Base-by-base conservation (phyloP, 2,113 vertebrate genomes). In the Pterocles orientalis region DNA sequence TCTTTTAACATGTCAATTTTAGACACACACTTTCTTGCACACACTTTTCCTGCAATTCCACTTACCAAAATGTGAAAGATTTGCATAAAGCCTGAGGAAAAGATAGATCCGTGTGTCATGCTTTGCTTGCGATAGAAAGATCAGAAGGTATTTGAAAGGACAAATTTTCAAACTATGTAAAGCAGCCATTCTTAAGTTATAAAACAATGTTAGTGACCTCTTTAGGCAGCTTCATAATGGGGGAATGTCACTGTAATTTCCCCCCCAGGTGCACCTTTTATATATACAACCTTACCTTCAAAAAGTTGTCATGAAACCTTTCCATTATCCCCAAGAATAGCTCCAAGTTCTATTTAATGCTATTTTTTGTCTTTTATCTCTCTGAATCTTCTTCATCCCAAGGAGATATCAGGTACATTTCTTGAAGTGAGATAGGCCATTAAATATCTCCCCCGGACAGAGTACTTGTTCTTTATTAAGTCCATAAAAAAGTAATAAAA, bases 391-490 rank as follows among this genome's bases (percentile, higher is more conserved):
- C 47, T 90, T 96, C 17, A 93, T 84, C 60, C 70, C 72, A 95
- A 96, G 72, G 25, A 94, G 47, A 36, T 64, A 76, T 24, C 61
- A 33, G 21, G 88, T 91, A 91, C 43, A 88, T 96, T 73, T 94
- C 48, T 88, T 58, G 85, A 95, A 91, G 34, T 95, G 57, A 96
- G 73, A 84, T 29, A 90, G 47, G 24, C 33, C 45, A 86, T 92
- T 95, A 95, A 96, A 75, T 97, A 92, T 94, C 56, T 90, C 85
- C 66, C 82, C 51, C 56, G 92, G 83, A 92, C 33, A 90, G 71
- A 95, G 92, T 93, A 86, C 26, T 76, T 90, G 54, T 89, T 96
- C 76, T 94, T 92, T 97, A 92, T 95, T 95, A 96, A 95, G 68
- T 90, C 73, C 50, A 83, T 95, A 85, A 86, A 95, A 95, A 76